phyloP scores from a whole-genome alignment of 2,113 vertebrate species.

The Nematolebias whitei region DNA sequence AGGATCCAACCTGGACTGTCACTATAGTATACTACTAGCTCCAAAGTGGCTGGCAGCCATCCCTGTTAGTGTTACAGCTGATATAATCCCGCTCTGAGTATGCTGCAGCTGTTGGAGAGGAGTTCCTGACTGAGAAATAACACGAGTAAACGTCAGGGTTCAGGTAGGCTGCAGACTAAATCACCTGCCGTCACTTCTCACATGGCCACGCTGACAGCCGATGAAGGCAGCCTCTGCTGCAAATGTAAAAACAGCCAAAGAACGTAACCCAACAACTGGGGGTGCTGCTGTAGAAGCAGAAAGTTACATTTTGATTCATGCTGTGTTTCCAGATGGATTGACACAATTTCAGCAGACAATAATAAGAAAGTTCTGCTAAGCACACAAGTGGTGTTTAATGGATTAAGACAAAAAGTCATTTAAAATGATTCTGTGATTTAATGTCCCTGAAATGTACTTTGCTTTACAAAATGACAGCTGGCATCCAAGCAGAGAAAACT shows the following conservation, averaged over 20 bases:
- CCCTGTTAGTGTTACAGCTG: constrained; percentile 63
- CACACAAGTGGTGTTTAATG: too few species aligned
- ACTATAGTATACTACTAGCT: constrained; percentile 62
- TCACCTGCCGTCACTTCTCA: constrained; percentile 38
- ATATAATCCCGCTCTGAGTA: constrained; percentile 63
- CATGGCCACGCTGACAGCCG: constrained; percentile 26
- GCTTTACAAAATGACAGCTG: too few species aligned
- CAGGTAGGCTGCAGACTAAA: constrained; percentile 62
- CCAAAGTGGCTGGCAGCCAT: constrained; percentile 64
- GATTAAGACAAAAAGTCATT: too few species aligned
- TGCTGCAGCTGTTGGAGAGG: constrained; percentile 52
- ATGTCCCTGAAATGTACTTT: too few species aligned
- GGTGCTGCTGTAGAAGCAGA: background rate
- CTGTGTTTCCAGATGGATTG: background rate
- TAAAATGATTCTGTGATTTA: too few species aligned
- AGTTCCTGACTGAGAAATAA: constrained; percentile 56
- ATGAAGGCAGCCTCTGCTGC: constrained; percentile 32
- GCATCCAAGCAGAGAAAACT: too few species aligned
- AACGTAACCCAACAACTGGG: constrained; percentile 4
- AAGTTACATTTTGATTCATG: background rate
- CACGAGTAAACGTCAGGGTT: constrained; percentile 55
- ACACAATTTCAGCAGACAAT: background rate
- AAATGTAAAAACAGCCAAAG: background rate
- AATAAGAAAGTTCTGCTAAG: background rate
- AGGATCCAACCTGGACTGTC: constrained; percentile 73